These are phyloP conservation scores for Oophaga sylvatica DNA, from an alignment of 2,797 vertebrate genomes.

Conservation along the genomic window DNA sequence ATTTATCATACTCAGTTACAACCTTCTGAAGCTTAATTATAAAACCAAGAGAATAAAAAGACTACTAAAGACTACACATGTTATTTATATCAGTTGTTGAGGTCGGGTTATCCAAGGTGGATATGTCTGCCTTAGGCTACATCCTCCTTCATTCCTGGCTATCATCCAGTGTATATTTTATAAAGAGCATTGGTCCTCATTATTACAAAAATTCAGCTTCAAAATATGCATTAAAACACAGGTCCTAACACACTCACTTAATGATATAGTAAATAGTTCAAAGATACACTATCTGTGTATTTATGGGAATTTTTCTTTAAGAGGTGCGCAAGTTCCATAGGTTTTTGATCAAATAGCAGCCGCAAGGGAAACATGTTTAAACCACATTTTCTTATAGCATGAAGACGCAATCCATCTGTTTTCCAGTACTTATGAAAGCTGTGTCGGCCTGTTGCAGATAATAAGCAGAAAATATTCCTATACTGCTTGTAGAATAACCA, in stretches of 20 bases:
- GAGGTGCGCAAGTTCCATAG: background rate
- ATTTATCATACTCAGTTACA: slow-evolving; percentile 4
- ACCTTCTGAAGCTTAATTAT: background rate
- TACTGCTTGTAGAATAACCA: background rate
- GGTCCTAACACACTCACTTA: background rate
- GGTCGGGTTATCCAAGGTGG: slow-evolving; percentile 42
- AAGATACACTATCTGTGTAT: background rate
- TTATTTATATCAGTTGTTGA: slow-evolving; percentile 33
- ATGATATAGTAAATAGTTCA: background rate
- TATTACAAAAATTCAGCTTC: slow-evolving; percentile 13
- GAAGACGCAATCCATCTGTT: slow-evolving; percentile 28
- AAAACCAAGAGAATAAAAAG: background rate
- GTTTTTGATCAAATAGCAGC: slow-evolving; percentile 9
- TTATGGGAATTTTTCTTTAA: slow-evolving; percentile 1
- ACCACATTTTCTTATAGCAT: slow-evolving; percentile 9
- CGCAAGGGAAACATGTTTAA: slow-evolving; percentile 11
- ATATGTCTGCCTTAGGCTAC: slow-evolving; percentile 30
- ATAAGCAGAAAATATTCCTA: background rate
- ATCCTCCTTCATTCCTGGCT: slow-evolving; percentile 24
- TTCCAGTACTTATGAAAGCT: slow-evolving; percentile 17
- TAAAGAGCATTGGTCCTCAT: slow-evolving; percentile 27
- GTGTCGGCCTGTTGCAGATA: slow-evolving; percentile 14
- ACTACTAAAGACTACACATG: background rate
- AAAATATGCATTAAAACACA: background rate
- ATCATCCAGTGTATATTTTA: slow-evolving; percentile 42